A percentile compares a stretch with the other conserved stretches of the same genome.
These are phyloP conservation scores for Bradypodion pumilum DNA, from an alignment of 2,797 vertebrate genomes.

Conservation along the genomic window DNA sequence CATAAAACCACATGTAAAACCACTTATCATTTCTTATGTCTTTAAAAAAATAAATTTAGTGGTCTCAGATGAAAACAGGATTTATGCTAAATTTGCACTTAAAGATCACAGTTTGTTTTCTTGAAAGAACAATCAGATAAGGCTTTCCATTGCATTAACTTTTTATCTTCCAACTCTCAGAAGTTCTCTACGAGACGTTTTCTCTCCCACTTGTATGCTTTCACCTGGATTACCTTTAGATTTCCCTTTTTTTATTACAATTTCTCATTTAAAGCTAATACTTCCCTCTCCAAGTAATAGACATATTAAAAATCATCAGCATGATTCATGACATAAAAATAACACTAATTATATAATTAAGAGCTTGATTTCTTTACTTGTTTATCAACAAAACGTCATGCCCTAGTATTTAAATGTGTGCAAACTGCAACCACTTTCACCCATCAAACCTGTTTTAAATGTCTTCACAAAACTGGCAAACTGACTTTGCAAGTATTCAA, in stretches of 20 bases:
- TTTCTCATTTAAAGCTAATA: neutral
- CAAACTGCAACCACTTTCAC: neutral
- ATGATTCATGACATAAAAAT: neutral
- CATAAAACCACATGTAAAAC: no score
- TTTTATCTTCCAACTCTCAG: neutral
- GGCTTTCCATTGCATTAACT: neutral
- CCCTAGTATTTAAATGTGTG: neutral
- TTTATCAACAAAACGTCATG: neutral
- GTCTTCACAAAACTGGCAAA: neutral
- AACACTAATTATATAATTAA: neutral
- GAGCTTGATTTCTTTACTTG: neutral
- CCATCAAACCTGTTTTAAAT: neutral
- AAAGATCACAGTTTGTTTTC: neutral
- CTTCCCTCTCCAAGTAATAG: neutral
- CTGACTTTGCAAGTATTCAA: neutral
- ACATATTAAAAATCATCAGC: neutral
- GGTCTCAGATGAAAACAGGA: neutral
- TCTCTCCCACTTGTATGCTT: neutral
- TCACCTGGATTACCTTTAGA: neutral
- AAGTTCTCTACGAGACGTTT: neutral
- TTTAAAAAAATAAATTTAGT: neutral
- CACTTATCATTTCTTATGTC: neutral
- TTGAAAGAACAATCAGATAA: neutral
- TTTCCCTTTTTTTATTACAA: neutral
- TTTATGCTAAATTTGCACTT: neutral